Evolutionary conservation across 2,888 invertebrate genomes (phyloP).

Genomic region (Actias luna): DNA sequence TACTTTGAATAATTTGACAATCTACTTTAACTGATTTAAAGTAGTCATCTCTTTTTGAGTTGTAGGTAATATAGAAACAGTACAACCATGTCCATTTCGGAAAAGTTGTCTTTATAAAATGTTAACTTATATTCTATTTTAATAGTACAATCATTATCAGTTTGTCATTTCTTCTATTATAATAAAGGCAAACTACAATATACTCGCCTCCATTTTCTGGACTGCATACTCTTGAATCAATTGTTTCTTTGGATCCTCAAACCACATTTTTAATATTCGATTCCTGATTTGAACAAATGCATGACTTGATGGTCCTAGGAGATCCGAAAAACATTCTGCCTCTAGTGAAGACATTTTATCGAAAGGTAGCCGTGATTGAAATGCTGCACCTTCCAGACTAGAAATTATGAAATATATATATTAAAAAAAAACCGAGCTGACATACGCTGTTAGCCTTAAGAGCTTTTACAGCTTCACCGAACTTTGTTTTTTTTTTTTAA

Average conservation of each 20-base stretch:
- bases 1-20: too few species aligned
- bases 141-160: too few species aligned
- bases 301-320: constrained; percentile 91
- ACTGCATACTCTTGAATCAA: constrained; percentile 91
- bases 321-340: constrained; percentile 96
- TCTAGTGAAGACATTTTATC: constrained; percentile 97
- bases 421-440: too few species aligned
- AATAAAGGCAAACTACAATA: background rate
- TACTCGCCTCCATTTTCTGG: constrained; percentile 85
- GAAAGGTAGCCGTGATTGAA: constrained; percentile 95
- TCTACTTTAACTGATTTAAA: too few species aligned
- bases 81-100: too few species aligned
- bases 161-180: background rate
- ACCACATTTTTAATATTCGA: constrained; percentile 95
- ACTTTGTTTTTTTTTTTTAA: too few species aligned
- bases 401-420: constrained; percentile 19
- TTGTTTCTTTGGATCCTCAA: constrained; percentile 96
- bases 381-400: constrained; percentile 95
- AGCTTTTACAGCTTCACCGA: too few species aligned
- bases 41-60: too few species aligned
- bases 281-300: constrained; percentile 96
- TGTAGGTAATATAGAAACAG: too few species aligned
- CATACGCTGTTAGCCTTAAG: too few species aligned
- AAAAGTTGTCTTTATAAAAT: too few species aligned
- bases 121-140: too few species aligned